Evolutionary conservation across 1,140 invertebrate species (phyloP).

Genomic region (Scaptomyza hsui): DNA sequence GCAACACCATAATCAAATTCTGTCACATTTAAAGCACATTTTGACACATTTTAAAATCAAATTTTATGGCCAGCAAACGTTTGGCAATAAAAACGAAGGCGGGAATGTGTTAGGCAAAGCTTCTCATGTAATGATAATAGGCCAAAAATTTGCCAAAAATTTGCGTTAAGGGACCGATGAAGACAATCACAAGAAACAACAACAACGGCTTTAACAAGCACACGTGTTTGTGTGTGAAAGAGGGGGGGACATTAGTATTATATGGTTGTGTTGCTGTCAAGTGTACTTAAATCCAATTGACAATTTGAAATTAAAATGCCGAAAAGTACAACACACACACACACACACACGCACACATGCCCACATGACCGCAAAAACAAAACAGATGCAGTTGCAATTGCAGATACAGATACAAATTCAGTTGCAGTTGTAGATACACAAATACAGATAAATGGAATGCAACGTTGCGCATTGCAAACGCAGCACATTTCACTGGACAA

Average conservation of each 20-base stretch:
- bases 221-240: neutral
- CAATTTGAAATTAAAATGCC: slow-evolving; percentile 83
- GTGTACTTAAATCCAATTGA: slow-evolving; percentile 80
- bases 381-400: slow-evolving; percentile 28
- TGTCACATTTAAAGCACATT: slow-evolving; percentile 73
- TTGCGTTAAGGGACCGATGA: slow-evolving; percentile 73
- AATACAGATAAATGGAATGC: slow-evolving; percentile 64
- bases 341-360: neutral
- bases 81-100: slow-evolving; percentile 45
- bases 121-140: slow-evolving; percentile 57
- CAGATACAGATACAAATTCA: slow-evolving; percentile 14
- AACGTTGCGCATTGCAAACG: slow-evolving; percentile 71
- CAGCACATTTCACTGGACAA: slow-evolving; percentile 59
- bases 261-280: slow-evolving; percentile 62
- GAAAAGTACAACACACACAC: slow-evolving; percentile 63
- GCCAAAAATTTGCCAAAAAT: slow-evolving; percentile 69
- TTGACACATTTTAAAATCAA: slow-evolving; percentile 78
- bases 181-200: slow-evolving; percentile 53
- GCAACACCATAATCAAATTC: slow-evolving; percentile 58
- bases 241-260: slow-evolving; percentile 3
- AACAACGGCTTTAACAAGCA: slow-evolving; percentile 1
- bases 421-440: slow-evolving; percentile 23
- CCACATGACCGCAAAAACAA: slow-evolving; percentile 52
- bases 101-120: neutral
- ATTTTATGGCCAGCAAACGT: slow-evolving; percentile 67